A percentile compares a stretch with the other conserved stretches of the same genome.
phyloP scores from a whole-genome alignment of 2,888 invertebrate genomes.

The Nephrotoma appendiculata region DNA sequence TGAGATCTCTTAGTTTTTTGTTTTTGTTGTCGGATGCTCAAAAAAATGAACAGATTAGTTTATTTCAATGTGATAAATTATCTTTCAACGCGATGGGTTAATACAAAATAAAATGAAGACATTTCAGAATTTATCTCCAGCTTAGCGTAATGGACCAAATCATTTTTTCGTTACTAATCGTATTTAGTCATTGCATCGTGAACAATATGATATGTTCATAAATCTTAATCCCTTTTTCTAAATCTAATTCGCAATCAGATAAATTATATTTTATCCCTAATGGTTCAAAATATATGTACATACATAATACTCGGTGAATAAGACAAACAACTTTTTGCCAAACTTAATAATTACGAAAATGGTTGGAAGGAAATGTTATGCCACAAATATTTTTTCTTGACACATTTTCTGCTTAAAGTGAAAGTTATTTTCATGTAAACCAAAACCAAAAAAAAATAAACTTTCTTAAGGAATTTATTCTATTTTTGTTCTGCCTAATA shows the following conservation, averaged over 20 bases:
- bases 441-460: neutral
- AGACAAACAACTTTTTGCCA: neutral
- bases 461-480: neutral
- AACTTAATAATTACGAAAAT: neutral
- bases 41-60: neutral
- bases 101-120: neutral
- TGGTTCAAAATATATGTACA: neutral
- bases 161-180: neutral
- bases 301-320: neutral
- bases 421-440: neutral
- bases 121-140: neutral
- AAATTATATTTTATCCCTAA: neutral
- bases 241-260: neutral
- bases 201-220: neutral
- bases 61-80: neutral
- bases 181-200: neutral
- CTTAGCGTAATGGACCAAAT: neutral
- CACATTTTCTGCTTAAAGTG: neutral
- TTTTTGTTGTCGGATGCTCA: neutral
- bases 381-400: neutral
- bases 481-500: neutral
- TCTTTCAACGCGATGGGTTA: neutral
- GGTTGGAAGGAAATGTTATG: neutral
- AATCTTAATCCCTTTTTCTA: neutral
- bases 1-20: neutral